Percentiles rank a stretch among this genome's conserved stretches.
Conservation (phyloP, 2,888 invertebrate genomes). For the Cerceris rybyensis region DNA sequence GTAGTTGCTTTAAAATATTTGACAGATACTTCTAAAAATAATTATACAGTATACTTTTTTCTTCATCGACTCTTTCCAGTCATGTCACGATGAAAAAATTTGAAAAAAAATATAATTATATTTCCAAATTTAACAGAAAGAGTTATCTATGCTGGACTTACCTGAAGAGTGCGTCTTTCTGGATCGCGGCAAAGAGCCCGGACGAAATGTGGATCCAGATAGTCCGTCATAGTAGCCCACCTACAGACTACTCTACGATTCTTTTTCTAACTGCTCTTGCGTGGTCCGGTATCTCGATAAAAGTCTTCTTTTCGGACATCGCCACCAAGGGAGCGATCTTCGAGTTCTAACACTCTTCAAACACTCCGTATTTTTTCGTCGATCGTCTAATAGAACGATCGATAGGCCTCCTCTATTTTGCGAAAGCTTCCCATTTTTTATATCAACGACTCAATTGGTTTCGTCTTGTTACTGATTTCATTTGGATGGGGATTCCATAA, state of each 20-base stretch:
- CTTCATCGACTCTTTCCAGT: too few species aligned
- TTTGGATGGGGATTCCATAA: background rate
- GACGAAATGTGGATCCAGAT: slow-evolving; percentile 83
- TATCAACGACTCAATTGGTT: background rate
- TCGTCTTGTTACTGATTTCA: background rate
- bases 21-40: too few species aligned
- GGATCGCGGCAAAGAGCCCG: slow-evolving; percentile 84
- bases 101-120: background rate
- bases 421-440: slow-evolving; percentile 19
- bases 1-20: too few species aligned
- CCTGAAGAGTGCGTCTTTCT: slow-evolving; percentile 83
- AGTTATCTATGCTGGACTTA: slow-evolving; percentile 64
- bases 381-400: slow-evolving; percentile 24
- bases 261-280: slow-evolving; percentile 49
- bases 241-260: slow-evolving; percentile 56
- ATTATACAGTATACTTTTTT: too few species aligned
- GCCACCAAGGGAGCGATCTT: slow-evolving; percentile 39
- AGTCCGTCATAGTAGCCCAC: slow-evolving; percentile 82
- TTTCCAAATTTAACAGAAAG: background rate
- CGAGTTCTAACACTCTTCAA: slow-evolving; percentile 10
- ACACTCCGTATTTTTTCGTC: background rate
- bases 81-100: too few species aligned
- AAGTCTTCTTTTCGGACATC: slow-evolving; percentile 53
- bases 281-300: slow-evolving; percentile 47
- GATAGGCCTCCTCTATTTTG: slow-evolving; percentile 17